A percentile compares a stretch with the other conserved stretches of the same genome.
Evolutionary conservation across 2,888 invertebrate species (phyloP).

Genomic region (Catocala sponsa): DNA sequence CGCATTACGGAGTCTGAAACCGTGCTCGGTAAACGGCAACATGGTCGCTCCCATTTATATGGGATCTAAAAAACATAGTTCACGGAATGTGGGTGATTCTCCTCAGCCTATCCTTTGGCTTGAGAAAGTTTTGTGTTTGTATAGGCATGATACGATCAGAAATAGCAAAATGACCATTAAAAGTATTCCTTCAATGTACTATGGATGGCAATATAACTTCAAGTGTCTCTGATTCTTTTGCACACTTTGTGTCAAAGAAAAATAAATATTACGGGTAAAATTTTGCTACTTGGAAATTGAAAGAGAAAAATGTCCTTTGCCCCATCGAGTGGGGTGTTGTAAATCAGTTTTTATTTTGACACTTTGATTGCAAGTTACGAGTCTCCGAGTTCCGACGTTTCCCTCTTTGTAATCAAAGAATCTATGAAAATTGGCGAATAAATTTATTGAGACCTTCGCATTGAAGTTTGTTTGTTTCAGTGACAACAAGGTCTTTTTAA

Average conservation of each 20-base stretch:
- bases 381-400: conserved; percentile 13
- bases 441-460: neutral
- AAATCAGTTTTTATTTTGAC: conserved; percentile 41
- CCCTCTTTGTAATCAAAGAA: conserved; percentile 19
- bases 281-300: conserved; percentile 6
- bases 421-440: conserved; percentile 1
- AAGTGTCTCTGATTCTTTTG: conserved; percentile 13
- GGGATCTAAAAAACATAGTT: no score
- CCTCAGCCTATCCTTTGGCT: no score
- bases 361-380: conserved; percentile 36
- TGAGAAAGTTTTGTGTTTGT: no score
- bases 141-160: no score
- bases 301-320: conserved; percentile 17
- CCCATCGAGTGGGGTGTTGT: conserved; percentile 18
- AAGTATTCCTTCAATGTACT: no score
- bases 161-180: no score
- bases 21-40: no score
- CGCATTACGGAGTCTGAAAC: no score
- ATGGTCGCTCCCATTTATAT: no score
- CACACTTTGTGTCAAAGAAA: conserved; percentile 9
- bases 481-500: no score
- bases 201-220: neutral
- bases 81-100: no score
- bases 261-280: conserved; percentile 17
- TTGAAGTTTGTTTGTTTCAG: no score